phyloP scores from a whole-genome alignment of 2,797 vertebrate genomes.

The Hippoglossus hippoglossus region DNA sequence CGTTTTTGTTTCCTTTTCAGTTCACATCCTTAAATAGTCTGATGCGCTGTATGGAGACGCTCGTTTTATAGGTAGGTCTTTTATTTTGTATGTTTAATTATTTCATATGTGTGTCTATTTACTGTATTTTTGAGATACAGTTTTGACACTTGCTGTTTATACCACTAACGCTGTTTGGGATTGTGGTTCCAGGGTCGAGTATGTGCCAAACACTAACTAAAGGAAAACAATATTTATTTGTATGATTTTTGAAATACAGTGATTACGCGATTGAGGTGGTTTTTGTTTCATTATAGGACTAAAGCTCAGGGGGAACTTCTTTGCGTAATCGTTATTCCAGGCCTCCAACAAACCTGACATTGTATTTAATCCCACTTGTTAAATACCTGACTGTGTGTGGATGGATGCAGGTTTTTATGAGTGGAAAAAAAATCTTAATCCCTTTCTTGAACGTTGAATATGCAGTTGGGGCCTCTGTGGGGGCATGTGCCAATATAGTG shows the following conservation, averaged over 20 bases:
- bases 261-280: no score
- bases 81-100: conserved; percentile 57
- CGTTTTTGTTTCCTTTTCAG: conserved; percentile 3
- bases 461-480: conserved; percentile 38
- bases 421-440: not conserved
- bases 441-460: not conserved
- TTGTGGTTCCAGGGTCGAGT: not conserved
- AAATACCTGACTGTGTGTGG: not conserved
- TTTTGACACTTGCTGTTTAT: not conserved
- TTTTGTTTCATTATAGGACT: not conserved
- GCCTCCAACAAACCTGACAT: no score
- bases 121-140: conserved; percentile 1
- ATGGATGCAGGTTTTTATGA: not conserved
- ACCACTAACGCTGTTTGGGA: not conserved
- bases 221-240: no score
- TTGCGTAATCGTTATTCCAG: no score
- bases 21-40: conserved; percentile 40
- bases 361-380: not conserved
- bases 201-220: no score
- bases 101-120: not conserved
- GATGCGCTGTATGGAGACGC: conserved; percentile 49
- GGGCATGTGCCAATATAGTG: no score
- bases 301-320: not conserved
- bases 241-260: no score
- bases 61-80: conserved; percentile 78